Base-by-base conservation (phyloP, 2,797 vertebrate species). In the Alectoris magna region DNA sequence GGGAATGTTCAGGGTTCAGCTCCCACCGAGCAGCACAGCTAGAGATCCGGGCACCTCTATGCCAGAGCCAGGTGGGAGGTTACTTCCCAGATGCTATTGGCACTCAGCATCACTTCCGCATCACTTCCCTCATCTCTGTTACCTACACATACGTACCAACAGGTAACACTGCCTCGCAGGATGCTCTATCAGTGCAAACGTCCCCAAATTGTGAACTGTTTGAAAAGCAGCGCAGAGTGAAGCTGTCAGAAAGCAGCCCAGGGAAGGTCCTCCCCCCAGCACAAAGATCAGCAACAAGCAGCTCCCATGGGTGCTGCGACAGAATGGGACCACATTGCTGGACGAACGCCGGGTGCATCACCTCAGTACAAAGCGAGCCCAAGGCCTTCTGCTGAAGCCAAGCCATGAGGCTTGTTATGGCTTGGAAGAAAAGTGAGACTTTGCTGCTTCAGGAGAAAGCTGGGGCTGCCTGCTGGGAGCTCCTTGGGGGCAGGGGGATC, bases 401-500 rank as follows among this genome's bases (percentile, higher is more conserved):
- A 72, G 56, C 58, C 56, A 75, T 3, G 63, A 74, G 72, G 82
- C 13, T 93, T n/a, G 21, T 41, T 67, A 34, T 10, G 41, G 81
- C 93, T 63, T 7, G 23, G 82, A 80, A 83, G 56, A 49, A 82
- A 72, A 1, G 1, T 31, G 31, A 14, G 68, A 64, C 62, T 58
- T 56, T 14, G 2, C 66, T 64, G 93, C 87, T 85, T 3, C 3
- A 24, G 81, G 75, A 87, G 14, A 83, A 87, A 95, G 70, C 84
- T 66, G 26, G 60, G 84, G 91, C 90, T 87, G 83, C 79, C 82
- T 92, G 77, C 87, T 67, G 43, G 72, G 93, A 95, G 92, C 91
- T 87, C 76, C 91, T 89, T 76, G 48, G 84, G 91, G 88, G 49
- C 70, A 81, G 87, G n/a, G 76, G 76, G 43, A 96, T 95, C 95